Base-by-base conservation (phyloP, 2,888 invertebrate species). In the Mimumesa dahlbomi region DNA sequence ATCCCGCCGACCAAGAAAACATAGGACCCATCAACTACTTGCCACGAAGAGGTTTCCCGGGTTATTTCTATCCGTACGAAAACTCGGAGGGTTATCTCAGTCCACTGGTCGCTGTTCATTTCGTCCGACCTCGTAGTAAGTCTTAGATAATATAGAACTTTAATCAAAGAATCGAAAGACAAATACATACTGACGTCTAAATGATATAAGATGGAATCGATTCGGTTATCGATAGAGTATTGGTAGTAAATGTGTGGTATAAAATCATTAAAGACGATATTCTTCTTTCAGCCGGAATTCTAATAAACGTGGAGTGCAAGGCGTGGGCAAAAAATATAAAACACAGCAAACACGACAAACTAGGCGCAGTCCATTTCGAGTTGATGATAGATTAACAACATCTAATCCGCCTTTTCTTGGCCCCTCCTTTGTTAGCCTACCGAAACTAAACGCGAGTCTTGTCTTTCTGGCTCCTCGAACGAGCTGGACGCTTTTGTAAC, bases 1-100 rank as follows among this genome's bases (percentile, higher is more conserved):
- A 96, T 90, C 95, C 97, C 0, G 95, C 96, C 0, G 98, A 98
- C 90, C 92, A 94, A 66, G 98, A 98, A 90, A 96, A 97, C 89
- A 93, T 98, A 74, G 98, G 98, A 0, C 93, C 94, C 1, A 91
- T 98, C 71, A 91, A 93, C 69, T 97, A 97, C 90, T 91, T 93
- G 76, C 97, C 97, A 0, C 92, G 93, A 84, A 92, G 93, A 81
- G 97, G 97, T 56, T 96, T 97, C 88, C 96, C 96, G 0, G 96
- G 96, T 0, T 96, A 95, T 87, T 97, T 95, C 90, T 97, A 95
- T 91, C 97, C 97, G 0, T 97, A 94, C 88, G 93, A 94, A 82
- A 96, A 97, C 88, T 94, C 94, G 25, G 94, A 94, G 85, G 96
- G 96, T 25, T 97, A 97, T 89, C 92, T 96, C 68, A 96, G 96